phyloP scores from a whole-genome alignment of 2,113 vertebrate species.

The Thalassarche chlororhynchos region DNA sequence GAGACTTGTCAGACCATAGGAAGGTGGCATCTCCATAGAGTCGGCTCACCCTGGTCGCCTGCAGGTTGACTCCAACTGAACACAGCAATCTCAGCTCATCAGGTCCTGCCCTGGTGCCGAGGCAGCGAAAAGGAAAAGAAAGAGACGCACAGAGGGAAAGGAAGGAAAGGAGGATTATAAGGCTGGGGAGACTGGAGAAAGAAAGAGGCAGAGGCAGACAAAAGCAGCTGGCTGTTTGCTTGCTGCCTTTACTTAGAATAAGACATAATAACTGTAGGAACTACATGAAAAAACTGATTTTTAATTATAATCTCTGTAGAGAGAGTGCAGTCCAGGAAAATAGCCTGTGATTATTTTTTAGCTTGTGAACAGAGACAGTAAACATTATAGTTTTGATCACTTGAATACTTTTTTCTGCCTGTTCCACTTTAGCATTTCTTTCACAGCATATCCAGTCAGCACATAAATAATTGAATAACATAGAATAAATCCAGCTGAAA shows the following conservation, averaged over 20 bases:
- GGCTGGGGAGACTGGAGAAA: background rate
- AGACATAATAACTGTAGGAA: background rate
- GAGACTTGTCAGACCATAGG: background rate
- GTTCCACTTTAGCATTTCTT: background rate
- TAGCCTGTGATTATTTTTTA: background rate
- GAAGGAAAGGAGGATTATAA: background rate
- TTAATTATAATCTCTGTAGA: background rate
- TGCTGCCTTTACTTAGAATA: background rate
- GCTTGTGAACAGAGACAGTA: background rate
- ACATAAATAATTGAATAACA: background rate
- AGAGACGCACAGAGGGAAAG: background rate
- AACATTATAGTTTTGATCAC: background rate
- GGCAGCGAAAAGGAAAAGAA: background rate
- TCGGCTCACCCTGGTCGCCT: background rate
- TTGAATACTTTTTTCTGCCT: background rate
- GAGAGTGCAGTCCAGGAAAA: background rate
- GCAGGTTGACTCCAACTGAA: background rate
- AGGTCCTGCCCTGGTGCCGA: background rate
- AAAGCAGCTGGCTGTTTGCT: background rate
- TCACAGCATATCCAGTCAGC: background rate
- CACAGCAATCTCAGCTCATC: background rate
- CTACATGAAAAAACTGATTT: background rate
- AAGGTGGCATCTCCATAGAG: background rate
- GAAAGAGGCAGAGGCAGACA: background rate
- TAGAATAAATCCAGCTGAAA: background rate